Conservation (phyloP, 2,797 vertebrate species). For the Loriculus beryllinus region DNA sequence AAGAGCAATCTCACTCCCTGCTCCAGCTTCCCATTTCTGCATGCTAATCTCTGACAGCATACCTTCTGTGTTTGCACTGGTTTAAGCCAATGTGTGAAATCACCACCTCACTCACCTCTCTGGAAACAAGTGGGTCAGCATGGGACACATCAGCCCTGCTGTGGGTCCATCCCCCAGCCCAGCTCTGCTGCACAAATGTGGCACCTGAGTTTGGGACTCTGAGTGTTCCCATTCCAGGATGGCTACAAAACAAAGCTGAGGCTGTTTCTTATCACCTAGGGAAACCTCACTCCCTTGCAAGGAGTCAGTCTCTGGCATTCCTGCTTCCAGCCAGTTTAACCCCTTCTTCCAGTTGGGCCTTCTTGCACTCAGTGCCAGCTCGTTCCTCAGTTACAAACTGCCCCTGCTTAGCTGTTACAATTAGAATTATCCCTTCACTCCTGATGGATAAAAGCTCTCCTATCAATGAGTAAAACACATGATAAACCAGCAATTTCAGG, state of each 20-base stretch:
- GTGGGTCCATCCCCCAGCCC: background rate
- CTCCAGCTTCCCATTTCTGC: background rate
- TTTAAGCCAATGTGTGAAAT: background rate
- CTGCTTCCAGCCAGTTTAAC: background rate
- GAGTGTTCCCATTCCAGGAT: background rate
- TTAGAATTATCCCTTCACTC: background rate
- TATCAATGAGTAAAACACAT: background rate
- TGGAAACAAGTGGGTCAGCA: background rate
- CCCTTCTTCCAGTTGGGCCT: background rate
- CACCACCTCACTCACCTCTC: background rate
- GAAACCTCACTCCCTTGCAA: background rate
- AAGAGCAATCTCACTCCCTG: background rate
- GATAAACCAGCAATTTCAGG: constrained; percentile 85
- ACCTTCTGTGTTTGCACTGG: background rate
- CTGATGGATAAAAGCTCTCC: background rate
- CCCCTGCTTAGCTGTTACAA: background rate
- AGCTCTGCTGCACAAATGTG: background rate
- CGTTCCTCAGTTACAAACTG: background rate
- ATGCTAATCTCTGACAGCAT: background rate
- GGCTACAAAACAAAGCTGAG: background rate
- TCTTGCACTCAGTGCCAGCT: background rate
- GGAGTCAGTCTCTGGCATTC: background rate
- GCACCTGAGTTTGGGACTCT: background rate
- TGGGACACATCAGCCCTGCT: background rate
- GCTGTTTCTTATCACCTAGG: background rate